Percentiles rank a stretch among this genome's conserved stretches.
These are phyloP conservation scores for Hoplodrina ambigua DNA, from an alignment of 2,888 invertebrate genomes.

Conservation along the genomic window DNA sequence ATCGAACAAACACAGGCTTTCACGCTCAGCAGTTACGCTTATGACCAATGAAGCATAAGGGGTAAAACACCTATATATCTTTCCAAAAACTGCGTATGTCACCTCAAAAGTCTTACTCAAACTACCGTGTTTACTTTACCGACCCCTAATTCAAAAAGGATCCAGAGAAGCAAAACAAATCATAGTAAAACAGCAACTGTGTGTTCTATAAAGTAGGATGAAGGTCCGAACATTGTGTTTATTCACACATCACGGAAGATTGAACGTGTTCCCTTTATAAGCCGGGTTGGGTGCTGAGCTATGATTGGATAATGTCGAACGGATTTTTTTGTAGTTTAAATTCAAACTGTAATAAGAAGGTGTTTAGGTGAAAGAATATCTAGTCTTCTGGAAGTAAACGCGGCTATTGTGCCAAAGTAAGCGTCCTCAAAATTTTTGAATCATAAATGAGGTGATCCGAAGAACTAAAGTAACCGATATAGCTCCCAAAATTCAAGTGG, in stretches of 20 bases:
- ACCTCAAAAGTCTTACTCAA: constrained; percentile 20
- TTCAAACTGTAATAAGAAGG: background rate
- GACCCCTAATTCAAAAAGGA: constrained; percentile 40
- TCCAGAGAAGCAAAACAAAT: constrained; percentile 53
- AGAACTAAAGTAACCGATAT: no score
- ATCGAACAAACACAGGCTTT: no score
- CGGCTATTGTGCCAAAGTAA: no score
- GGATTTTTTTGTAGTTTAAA: constrained; percentile 8
- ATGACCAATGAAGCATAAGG: no score
- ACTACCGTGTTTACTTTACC: constrained; percentile 9
- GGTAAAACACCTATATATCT: background rate
- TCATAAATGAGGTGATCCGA: no score
- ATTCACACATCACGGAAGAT: constrained; percentile 58
- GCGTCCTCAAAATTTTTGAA: no score
- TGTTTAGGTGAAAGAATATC: background rate
- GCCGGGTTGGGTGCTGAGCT: constrained; percentile 35
- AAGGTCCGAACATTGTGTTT: constrained; percentile 49
- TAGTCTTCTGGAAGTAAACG: no score
- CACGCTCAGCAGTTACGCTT: no score
- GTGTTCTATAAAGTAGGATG: constrained; percentile 49
- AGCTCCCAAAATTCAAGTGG: no score
- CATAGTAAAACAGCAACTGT: constrained; percentile 53
- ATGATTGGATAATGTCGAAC: constrained; percentile 35
- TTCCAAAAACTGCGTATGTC: background rate
- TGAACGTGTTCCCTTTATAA: constrained; percentile 54